Base-by-base conservation (phyloP, 2,797 vertebrate species). In the Liparis tanakae region DNA sequence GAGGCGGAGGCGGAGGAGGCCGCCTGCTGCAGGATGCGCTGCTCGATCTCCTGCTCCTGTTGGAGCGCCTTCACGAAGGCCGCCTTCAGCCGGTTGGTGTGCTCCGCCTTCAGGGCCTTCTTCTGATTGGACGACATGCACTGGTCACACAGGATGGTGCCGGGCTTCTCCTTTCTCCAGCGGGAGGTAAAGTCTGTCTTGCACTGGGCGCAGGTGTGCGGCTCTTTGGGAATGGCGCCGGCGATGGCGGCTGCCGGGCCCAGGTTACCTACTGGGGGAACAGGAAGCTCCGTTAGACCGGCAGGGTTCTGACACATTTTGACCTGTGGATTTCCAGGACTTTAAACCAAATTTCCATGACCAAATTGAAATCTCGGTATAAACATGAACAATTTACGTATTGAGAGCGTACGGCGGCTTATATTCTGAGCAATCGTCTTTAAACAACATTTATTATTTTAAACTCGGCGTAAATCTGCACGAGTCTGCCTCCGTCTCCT, bases 121-220 rank as follows among this genome's bases (percentile, higher is more conserved):
- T 99, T 99, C 94, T 98, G 97, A 86, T 97, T 99, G 67, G 98
- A 98, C 0, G 97, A 97, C 97, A 98, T 98, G 87, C 98, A 99
- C 58, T 96, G 97, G 90, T 99, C 98, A 13, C 98, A 99, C 92
- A 99, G 96, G 73, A 99, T 93, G 83, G 94, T 93, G 41, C 97
- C 97, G 0, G 95, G 92, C 90, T 99, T 98, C 84, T 99, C 97
- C 81, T 97, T 97, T 81, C 98, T 95, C 98, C 98, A 99, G 81
- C 98, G 97, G 85, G 97, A 98, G 2, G 98, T 99, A 92, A 99
- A 99, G 94, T 99, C 98, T 0, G 98, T 99, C 95, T 98, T 97
- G 90, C 98, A 99, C 92, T 99, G 97, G 25, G 95, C 93, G 12
- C 98, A 99, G 79, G 94, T 95, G 79, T 96, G 96, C 67, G 98